Conservation (phyloP, 2,113 vertebrate species). For the Burhinus bistriatus region DNA sequence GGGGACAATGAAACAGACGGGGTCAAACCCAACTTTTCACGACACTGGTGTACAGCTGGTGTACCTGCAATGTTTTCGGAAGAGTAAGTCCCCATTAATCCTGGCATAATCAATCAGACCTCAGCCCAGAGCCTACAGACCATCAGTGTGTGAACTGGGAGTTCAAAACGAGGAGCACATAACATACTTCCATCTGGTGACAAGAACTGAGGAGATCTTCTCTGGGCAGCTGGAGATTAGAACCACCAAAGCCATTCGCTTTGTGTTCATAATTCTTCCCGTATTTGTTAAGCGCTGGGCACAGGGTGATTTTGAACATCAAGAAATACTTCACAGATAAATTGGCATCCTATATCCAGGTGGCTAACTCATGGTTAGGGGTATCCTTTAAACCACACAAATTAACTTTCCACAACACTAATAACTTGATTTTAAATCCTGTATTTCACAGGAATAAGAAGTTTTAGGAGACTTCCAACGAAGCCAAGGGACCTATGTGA, state of each 20-base stretch:
- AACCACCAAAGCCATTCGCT: neutral
- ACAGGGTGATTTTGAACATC: neutral
- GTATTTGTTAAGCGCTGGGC: neutral
- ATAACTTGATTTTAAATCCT: neutral
- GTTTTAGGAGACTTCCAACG: neutral
- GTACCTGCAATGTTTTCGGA: neutral
- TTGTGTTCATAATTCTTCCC: neutral
- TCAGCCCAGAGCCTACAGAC: neutral
- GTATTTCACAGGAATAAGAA: neutral
- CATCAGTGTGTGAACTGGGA: neutral
- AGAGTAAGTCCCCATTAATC: neutral
- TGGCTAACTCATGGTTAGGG: neutral
- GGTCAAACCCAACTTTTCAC: neutral
- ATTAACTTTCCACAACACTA: neutral
- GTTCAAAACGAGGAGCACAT: neutral
- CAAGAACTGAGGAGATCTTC: neutral
- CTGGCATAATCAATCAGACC: constrained; percentile 10
- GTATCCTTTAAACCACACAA: neutral
- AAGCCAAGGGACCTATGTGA: neutral
- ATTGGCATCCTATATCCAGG: neutral
- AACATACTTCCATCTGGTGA: neutral
- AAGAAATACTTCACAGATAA: neutral
- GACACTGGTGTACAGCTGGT: neutral
- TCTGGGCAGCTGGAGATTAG: neutral
- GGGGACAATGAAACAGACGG: neutral